phyloP scores from a whole-genome alignment of 1,140 invertebrate genomes.

The Calliphora vicina region DNA sequence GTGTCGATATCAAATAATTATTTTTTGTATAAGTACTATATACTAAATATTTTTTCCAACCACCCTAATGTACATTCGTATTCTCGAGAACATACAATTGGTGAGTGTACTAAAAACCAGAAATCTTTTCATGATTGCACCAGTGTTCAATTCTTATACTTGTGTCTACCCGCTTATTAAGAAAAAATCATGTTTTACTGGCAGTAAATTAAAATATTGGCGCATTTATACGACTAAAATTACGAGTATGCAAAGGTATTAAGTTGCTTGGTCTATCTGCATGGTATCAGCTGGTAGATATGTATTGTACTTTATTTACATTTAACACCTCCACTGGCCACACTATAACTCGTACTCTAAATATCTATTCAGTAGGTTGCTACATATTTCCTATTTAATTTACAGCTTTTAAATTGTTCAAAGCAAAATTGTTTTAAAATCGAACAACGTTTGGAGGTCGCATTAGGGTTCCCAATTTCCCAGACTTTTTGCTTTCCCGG shows the following conservation, averaged over 20 bases:
- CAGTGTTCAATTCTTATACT: neutral
- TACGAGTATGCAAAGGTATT: neutral
- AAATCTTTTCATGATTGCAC: neutral
- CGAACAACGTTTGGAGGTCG: no score
- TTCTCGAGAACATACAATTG: no score
- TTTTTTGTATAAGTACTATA: no score
- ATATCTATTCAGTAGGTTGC: no score
- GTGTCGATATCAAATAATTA: no score
- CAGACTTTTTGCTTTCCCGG: no score
- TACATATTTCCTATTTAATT: no score
- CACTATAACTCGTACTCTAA: neutral
- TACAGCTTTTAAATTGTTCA: no score
- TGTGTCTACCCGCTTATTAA: neutral
- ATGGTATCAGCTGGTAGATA: neutral
- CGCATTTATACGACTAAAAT: neutral
- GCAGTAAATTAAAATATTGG: neutral
- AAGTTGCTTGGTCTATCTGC: neutral
- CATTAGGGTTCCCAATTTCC: no score
- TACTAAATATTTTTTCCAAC: no score
- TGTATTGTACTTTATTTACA: neutral
- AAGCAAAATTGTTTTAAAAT: no score
- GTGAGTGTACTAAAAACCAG: neutral
- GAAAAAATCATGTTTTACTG: neutral
- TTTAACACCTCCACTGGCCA: neutral
- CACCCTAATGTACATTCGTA: no score